Evolutionary conservation across 2,888 invertebrate genomes (phyloP), one percentile per base, ranked within the genome.

Genomic region (Drosophila siamana): DNA sequence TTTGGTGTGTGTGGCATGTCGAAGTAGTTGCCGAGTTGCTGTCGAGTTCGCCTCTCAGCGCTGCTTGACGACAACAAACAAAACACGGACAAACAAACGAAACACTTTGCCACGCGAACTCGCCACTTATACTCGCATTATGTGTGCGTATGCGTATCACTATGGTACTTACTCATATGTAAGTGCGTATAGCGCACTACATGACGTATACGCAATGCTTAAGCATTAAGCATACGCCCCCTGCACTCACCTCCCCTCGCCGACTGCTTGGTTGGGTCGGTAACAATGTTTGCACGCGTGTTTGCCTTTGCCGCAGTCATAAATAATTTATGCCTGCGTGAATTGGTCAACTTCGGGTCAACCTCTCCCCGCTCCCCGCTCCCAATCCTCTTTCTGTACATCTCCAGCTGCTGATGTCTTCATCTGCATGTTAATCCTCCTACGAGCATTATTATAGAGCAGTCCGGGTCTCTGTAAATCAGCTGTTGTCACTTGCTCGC

Each of bases 291-390:
- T 69, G 60, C 84, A 80, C 47, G 68, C 59, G 47, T 79, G 86
- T 79, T 81, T 74, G 61, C 54, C 57, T 51, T 19, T 64, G 80
- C 59, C 83, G 88, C 78, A 85, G 77, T 74, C 83, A 89, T 85
- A 85, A 89, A 85, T 85, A 78, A 85, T 85, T 89, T 87, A 85
- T 85, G 86, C 70, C 74, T 71, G 66, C 74, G 77, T 79, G 82
- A 87, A 84, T 88, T 84, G 83, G 83, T 84, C 83, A 84, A 88
- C 74, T 67, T 60, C 28, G 40, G 44, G 30, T 33, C 30, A 55
- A 15, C 55, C 43, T 15, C 41, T n/a, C 1, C 15, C 1, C 15
- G 13, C 16, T n/a, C 11, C 30, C 4, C 16, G 16, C 40, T 9
- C 19, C 9, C 16, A 0, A 22, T 9, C n/a, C 9, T 2, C 9